Evolutionary conservation across 2,113 vertebrate genomes (phyloP).

Genomic region (Xenopus tropicalis): UCB_Xtro_10.0 CM004449.2:69316001-69316500

Average conservation of each 20-base stretch:
- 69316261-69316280: neutral
- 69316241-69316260: neutral
- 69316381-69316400: neutral
- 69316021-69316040: too few relatives aligned
- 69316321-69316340: neutral
- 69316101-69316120: too few relatives aligned
- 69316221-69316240: neutral
- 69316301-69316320: neutral
- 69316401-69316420: neutral
- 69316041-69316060: too few relatives aligned
- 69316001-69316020: too few relatives aligned
- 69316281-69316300: neutral
- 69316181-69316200: too few relatives aligned
- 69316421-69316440: constrained; percentile 3
- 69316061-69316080: too few relatives aligned
- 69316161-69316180: too few relatives aligned
- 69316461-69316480: neutral
- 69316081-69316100: too few relatives aligned
- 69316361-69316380: constrained; percentile 1
- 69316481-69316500: neutral
- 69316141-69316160: too few relatives aligned
- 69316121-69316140: too few relatives aligned
- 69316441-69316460: neutral
- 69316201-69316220: neutral
- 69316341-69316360: neutral